Base-by-base conservation (phyloP, 2,888 invertebrate genomes). In the Gerris lacustris region DNA sequence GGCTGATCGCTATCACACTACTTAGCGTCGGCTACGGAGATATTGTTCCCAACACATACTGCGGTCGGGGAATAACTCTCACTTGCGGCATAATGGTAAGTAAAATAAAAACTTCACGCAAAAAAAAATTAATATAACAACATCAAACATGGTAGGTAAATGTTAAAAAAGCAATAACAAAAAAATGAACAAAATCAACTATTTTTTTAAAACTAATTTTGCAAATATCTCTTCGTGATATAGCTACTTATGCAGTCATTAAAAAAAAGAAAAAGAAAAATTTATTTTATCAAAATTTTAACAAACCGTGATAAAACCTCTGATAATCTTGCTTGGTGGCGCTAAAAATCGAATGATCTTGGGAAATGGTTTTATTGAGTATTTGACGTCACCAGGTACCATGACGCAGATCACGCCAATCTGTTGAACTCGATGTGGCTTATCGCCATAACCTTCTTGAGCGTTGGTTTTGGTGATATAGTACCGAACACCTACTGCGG, bases 401-500 rank as follows among this genome's bases (percentile, higher is more conserved):
- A 97, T 86, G 96, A 97, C 81, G 94, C 94, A 84, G 94, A 96
- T 84, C 96, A 97, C 84, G 96, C 95, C 82, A 97, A 97, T 86
- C 90, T 97, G 81, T 88, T 96, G 82, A 98, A 98, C 86, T 95
- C 98, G 80, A 96, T 99, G 94, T 99, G 99, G 98, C 90, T 99
- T 84, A 97, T 99, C 83, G 96, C 98, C 80, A 98, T 99, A 82
- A 99, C 99, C 80, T 99, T 99, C 87, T 90, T 99, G 82, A 97
- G 97, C 85, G 96, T 99, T 81, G 99, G 99, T 82, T 99, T 99
- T 86, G 99, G 99, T 81, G 99, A 97, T 85, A 96, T 97, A 82
- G 98, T 99, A 82, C 99, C 99, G 82, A 98, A 98, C 86, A 99
- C 99, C 77, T 99, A 99, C 86, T 99, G 98, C 86, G 99, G 99